Conservation (phyloP, 2,797 vertebrate species). For the Microctenopoma stevenorrisi region DNA sequence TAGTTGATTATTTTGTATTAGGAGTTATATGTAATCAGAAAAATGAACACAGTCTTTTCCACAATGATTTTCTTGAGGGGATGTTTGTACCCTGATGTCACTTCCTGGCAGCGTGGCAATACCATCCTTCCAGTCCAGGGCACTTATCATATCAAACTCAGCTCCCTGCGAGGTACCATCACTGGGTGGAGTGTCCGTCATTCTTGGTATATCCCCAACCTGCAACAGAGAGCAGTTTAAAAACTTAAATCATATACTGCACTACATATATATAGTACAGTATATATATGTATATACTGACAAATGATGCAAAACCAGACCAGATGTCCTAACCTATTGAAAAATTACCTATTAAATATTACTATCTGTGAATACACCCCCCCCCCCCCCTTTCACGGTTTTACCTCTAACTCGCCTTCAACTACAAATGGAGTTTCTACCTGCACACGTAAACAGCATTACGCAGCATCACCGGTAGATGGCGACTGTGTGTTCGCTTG, state of each 20-base stretch:
- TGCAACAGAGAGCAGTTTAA: slow-evolving; percentile 26
- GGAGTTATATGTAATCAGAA: not conserved
- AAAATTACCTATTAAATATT: not conserved
- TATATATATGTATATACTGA: not conserved
- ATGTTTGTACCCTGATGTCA: slow-evolving; percentile 82
- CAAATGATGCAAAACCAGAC: not conserved
- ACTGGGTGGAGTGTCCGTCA: slow-evolving; percentile 85
- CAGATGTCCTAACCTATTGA: not conserved
- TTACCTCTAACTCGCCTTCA: slow-evolving; percentile 19
- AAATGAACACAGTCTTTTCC: slow-evolving; percentile 13
- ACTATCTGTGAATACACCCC: not conserved
- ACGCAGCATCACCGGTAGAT: slow-evolving; percentile 72
- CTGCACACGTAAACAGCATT: slow-evolving; percentile 74
- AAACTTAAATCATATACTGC: not conserved
- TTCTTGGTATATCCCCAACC: slow-evolving; percentile 65
- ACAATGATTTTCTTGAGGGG: not conserved
- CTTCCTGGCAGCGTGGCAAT: slow-evolving; percentile 88
- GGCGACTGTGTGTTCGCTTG: slow-evolving; percentile 71
- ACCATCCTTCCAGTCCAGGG: slow-evolving; percentile 89
- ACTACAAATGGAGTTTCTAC: slow-evolving; percentile 44
- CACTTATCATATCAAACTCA: slow-evolving; percentile 84
- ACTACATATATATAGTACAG: too few relatives aligned
- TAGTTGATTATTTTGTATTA: not conserved
- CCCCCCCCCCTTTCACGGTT: not conserved
- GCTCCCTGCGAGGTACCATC: slow-evolving; percentile 82